Conservation (phyloP, 2,797 vertebrate species). For the Mastacembelus armatus region DNA sequence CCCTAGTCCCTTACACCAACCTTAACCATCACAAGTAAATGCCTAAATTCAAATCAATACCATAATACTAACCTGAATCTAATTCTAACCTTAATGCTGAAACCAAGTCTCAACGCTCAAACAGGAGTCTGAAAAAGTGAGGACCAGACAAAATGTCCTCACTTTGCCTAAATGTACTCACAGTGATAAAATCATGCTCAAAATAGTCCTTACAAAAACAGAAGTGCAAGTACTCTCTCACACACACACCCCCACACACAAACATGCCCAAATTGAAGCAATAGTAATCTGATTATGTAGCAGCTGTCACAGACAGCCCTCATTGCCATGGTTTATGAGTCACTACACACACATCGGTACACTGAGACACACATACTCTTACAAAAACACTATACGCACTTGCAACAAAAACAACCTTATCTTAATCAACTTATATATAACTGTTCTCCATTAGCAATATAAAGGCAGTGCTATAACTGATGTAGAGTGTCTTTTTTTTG, state of each 20-base stretch:
- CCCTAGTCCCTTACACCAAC: no score
- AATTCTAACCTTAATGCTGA: no score
- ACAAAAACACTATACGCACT: constrained; percentile 24
- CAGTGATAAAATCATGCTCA: no score
- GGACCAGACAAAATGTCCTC: constrained; percentile 47
- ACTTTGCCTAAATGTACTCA: no score
- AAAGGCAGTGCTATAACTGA: not conserved
- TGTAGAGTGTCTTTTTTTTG: not conserved
- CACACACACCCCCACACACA: constrained; percentile 19
- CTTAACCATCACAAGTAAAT: no score
- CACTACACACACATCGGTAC: constrained; percentile 44
- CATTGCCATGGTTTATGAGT: constrained; percentile 71
- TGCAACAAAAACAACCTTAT: not conserved
- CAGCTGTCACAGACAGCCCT: constrained; percentile 79
- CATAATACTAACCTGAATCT: no score
- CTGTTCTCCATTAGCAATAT: not conserved
- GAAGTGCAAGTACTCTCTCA: no score
- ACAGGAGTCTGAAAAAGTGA: no score
- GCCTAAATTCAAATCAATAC: no score
- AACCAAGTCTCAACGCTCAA: no score
- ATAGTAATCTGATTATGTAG: constrained; percentile 83
- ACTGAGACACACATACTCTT: constrained; percentile 22
- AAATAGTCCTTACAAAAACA: no score
- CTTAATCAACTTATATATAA: not conserved
- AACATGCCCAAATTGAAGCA: constrained; percentile 71